Conservation (phyloP, 2,113 vertebrate species). For the Syngnathus scovelli region DNA sequence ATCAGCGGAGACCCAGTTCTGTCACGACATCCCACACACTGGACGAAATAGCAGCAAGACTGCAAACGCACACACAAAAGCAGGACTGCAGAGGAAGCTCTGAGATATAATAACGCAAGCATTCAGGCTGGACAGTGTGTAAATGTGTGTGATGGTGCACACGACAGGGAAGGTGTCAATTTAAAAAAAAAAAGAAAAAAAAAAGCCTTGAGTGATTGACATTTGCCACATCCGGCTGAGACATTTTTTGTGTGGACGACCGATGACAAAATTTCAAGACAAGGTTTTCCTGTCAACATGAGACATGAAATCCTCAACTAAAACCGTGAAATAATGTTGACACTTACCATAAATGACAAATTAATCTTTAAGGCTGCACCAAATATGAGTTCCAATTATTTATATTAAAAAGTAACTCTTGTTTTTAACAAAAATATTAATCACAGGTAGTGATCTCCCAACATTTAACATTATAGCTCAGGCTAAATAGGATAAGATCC, state of each 20-base stretch:
- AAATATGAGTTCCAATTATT: too few species aligned
- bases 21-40: conserved; percentile 45
- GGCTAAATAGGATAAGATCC: too few species aligned
- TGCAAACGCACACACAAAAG: conserved; percentile 18
- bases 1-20: conserved; percentile 61
- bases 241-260: not conserved
- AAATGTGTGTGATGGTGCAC: not conserved
- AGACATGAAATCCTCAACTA: too few species aligned
- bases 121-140: not conserved
- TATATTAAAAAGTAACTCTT: too few species aligned
- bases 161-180: not conserved
- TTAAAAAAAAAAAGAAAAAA: not conserved
- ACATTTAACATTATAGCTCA: too few species aligned
- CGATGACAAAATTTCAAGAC: not conserved
- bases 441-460: too few species aligned
- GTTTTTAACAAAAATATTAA: too few species aligned
- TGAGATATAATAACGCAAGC: conserved; percentile 11
- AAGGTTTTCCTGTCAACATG: too few species aligned
- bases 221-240: not conserved
- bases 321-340: too few species aligned
- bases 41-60: conserved; percentile 26
- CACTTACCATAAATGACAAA: too few species aligned
- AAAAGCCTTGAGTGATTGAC: not conserved
- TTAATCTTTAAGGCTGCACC: too few species aligned
- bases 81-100: not conserved